Conservation (phyloP, 1,140 invertebrate species). For the Babylonia areolata region DNA sequence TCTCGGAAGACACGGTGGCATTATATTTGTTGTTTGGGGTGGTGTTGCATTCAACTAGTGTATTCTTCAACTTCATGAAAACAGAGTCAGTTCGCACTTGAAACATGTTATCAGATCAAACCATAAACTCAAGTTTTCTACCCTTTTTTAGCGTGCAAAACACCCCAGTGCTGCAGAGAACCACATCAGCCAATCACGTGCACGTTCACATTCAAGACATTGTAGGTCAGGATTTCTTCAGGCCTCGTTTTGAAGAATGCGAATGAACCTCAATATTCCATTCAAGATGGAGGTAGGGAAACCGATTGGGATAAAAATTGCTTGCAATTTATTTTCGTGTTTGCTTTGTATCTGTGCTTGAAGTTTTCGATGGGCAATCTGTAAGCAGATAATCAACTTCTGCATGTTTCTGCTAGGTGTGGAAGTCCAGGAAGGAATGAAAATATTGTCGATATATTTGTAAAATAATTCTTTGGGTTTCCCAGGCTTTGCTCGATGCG, state of each 20-base stretch:
- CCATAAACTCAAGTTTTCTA: not conserved
- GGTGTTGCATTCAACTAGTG: not conserved
- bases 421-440: not conserved
- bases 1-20: not conserved
- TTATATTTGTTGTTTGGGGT: not conserved
- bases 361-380: not conserved
- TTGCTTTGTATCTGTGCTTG: not conserved
- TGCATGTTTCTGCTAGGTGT: not conserved
- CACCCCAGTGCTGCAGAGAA: not conserved
- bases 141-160: not conserved
- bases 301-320: not conserved
- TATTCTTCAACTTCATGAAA: not conserved
- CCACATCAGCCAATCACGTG: slow-evolving; percentile 25
- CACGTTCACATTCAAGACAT: not conserved
- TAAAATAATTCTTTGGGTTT: not conserved
- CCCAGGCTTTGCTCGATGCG: slow-evolving; percentile 25
- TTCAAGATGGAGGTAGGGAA: slow-evolving; percentile 48
- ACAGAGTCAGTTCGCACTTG: not conserved
- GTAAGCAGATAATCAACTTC: not conserved
- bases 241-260: slow-evolving; percentile 68
- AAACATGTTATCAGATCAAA: not conserved
- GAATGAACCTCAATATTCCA: slow-evolving; percentile 65
- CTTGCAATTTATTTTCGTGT: not conserved
- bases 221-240: slow-evolving; percentile 29
- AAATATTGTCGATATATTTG: not conserved